Evolutionary conservation across 2,113 vertebrate genomes (phyloP).

Genomic region (Pollimyrus isidori): DNA sequence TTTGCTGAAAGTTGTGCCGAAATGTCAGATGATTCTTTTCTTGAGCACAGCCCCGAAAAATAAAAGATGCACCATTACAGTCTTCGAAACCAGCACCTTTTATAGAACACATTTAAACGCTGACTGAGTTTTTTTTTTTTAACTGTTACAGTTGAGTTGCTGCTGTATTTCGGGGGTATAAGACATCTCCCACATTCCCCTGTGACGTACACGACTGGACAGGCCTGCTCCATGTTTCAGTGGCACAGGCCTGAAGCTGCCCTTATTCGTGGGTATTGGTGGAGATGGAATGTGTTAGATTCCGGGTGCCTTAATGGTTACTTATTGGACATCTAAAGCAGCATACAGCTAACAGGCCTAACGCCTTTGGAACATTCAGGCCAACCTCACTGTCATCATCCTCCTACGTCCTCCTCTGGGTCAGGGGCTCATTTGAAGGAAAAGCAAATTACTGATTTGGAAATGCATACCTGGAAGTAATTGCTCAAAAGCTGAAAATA

Average conservation of each 20-base stretch:
- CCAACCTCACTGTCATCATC: neutral
- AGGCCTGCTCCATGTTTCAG: neutral
- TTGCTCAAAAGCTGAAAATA: neutral
- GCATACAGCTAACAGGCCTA: neutral
- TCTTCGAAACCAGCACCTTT: conserved; percentile 3
- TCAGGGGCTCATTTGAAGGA: neutral
- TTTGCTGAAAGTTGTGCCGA: neutral
- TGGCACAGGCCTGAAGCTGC: neutral
- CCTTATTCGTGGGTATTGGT: neutral
- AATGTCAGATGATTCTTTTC: neutral
- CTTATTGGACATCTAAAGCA: neutral
- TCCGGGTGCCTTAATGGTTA: neutral
- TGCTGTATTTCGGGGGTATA: neutral
- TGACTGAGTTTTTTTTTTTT: neutral
- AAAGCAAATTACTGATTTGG: neutral
- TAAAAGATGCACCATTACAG: neutral
- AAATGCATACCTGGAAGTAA: neutral
- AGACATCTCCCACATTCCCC: neutral
- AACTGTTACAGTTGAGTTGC: neutral
- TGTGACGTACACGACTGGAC: neutral
- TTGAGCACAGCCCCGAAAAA: neutral
- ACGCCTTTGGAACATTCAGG: neutral
- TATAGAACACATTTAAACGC: neutral
- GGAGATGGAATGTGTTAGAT: neutral
- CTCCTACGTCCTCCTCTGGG: neutral